A percentile compares a stretch with the other conserved stretches of the same genome.
phyloP scores from a whole-genome alignment of 2,888 invertebrate genomes.

The Cosmorhoe ocellata region DNA sequence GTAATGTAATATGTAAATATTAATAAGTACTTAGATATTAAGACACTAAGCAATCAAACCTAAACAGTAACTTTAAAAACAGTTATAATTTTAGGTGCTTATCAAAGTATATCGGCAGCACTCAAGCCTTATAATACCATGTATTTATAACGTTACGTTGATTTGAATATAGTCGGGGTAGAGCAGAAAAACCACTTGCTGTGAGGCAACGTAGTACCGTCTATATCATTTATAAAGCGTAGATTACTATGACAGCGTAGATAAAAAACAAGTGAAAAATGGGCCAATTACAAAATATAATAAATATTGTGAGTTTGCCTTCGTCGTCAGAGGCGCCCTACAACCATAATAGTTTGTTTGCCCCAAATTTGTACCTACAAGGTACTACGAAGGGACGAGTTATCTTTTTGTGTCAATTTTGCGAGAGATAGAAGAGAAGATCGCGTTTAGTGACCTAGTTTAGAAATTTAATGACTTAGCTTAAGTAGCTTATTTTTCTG shows the following conservation, averaged over 20 bases:
- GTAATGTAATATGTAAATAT: too few species aligned
- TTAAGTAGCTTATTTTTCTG: too few species aligned
- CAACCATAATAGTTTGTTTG: conserved; percentile 68
- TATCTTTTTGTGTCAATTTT: conserved; percentile 69
- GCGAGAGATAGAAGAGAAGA: conserved; percentile 39
- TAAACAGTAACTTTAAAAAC: conserved; percentile 5
- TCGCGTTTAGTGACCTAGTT: too few species aligned
- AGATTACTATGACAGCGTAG: conserved; percentile 56
- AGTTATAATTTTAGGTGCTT: conserved; percentile 11
- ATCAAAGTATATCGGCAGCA: background rate
- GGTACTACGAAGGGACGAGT: conserved; percentile 54
- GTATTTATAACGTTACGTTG: conserved; percentile 39
- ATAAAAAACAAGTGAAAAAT: conserved; percentile 54
- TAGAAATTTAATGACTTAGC: too few species aligned
- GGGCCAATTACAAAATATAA: conserved; percentile 78
- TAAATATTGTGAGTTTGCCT: conserved; percentile 70
- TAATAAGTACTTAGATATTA: too few species aligned
- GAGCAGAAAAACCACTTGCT: conserved; percentile 39
- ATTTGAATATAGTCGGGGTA: conserved; percentile 48
- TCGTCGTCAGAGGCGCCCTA: conserved; percentile 61
- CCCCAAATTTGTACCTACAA: conserved; percentile 56
- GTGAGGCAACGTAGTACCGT: conserved; percentile 52
- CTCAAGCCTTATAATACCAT: conserved; percentile 9
- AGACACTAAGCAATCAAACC: conserved; percentile 8
- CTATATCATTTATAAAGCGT: conserved; percentile 46